A percentile compares a stretch with the other conserved stretches of the same genome.
Conservation (phyloP, 2,797 vertebrate species). For the Gastrophryne carolinensis region DNA sequence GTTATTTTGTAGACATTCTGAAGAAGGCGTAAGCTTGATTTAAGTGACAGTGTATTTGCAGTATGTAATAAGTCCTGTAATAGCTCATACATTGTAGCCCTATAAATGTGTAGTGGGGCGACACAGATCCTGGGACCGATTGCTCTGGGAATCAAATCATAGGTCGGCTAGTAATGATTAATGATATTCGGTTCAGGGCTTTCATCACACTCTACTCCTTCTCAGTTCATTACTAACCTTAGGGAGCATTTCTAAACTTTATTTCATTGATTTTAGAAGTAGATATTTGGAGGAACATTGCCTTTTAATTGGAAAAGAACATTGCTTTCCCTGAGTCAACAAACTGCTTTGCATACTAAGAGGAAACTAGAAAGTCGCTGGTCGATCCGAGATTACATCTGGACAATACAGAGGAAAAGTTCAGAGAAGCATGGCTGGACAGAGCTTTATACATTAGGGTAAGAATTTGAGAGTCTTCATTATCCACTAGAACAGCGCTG, state of each 20-base stretch:
- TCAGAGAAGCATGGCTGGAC: too few relatives aligned
- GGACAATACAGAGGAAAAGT: too few relatives aligned
- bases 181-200: slow-evolving; percentile 15
- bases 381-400: too few relatives aligned
- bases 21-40: too few relatives aligned
- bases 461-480: neutral
- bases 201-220: neutral
- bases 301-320: slow-evolving; percentile 6
- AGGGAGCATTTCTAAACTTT: slow-evolving; percentile 3
- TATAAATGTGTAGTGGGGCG: neutral
- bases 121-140: slow-evolving; percentile 2
- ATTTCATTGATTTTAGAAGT: slow-evolving; percentile 1
- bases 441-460: too few relatives aligned
- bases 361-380: too few relatives aligned
- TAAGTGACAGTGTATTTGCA: slow-evolving; percentile 1
- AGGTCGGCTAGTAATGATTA: slow-evolving; percentile 23
- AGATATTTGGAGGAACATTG: slow-evolving; percentile 3
- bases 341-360: neutral
- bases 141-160: slow-evolving; percentile 3
- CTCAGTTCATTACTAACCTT: slow-evolving; percentile 21
- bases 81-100: neutral
- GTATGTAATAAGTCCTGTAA: neutral
- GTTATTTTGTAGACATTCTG: too few relatives aligned
- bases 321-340: neutral
- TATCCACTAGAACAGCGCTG: too few relatives aligned